Conservation (phyloP, 2,888 invertebrate species). For the Drosophila koepferae region DNA sequence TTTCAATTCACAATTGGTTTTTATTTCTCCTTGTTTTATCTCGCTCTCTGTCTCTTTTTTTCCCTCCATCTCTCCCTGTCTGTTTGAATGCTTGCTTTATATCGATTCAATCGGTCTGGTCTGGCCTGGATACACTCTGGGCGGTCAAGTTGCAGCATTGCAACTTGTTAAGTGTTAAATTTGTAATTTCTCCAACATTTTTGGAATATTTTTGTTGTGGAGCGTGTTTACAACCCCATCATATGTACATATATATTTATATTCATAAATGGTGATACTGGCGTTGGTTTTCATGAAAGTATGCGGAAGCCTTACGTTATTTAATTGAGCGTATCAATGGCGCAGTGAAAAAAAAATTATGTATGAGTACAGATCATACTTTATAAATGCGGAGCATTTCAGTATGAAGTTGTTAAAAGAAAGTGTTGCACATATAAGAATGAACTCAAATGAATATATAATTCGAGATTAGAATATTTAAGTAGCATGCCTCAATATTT, state of each 20-base stretch:
- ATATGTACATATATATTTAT: not conserved
- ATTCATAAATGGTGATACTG: not conserved
- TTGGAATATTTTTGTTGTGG: conserved; percentile 34
- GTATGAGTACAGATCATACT: conserved; percentile 3
- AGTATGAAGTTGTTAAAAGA: not conserved
- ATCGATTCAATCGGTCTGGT: conserved; percentile 53
- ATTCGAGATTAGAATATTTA: too few relatives aligned
- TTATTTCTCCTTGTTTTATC: conserved; percentile 6
- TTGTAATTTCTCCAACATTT: conserved; percentile 56
- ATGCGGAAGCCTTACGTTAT: conserved; percentile 45
- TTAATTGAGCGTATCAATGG: conserved; percentile 23
- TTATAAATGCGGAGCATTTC: not conserved
- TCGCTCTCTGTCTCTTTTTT: not conserved
- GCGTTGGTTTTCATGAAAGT: conserved; percentile 19
- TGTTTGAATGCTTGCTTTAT: conserved; percentile 52
- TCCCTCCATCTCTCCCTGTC: not conserved
- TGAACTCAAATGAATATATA: not conserved
- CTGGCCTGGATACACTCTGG: conserved; percentile 30
- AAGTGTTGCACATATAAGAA: not conserved
- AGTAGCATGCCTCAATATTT: too few relatives aligned
- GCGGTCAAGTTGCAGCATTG: conserved; percentile 43
- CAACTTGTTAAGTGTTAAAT: conserved; percentile 45
- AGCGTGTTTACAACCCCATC: not conserved
- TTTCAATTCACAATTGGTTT: conserved; percentile 44
- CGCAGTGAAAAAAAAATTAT: not conserved